phyloP scores from a whole-genome alignment of 2,797 vertebrate genomes.

The Clarias platycephalus region DNA sequence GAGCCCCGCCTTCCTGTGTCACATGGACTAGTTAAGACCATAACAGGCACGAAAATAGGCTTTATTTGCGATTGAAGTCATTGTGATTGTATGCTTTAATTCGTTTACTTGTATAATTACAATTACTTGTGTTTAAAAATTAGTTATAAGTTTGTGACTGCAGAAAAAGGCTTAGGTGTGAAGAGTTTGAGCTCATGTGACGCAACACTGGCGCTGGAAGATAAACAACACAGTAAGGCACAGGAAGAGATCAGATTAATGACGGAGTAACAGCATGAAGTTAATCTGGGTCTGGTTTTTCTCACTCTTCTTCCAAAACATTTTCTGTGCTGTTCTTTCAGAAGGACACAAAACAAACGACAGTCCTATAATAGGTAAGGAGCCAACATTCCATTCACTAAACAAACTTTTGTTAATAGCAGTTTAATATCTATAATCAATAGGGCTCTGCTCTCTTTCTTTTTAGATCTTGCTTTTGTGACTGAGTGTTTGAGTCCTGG shows the following conservation, averaged over 20 bases:
- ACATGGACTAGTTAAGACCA: background rate
- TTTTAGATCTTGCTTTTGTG: too few relatives aligned
- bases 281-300: background rate
- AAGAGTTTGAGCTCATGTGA: constrained; percentile 1
- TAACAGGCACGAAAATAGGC: background rate
- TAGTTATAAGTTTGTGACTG: too few relatives aligned
- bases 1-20: background rate
- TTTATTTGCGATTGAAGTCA: background rate
- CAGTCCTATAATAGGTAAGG: constrained; percentile 71
- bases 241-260: background rate
- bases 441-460: too few relatives aligned
- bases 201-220: background rate
- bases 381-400: too few relatives aligned
- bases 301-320: background rate
- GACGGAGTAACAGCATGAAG: constrained; percentile 9
- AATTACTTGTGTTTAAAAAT: background rate
- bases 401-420: too few relatives aligned
- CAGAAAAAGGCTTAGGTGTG: background rate
- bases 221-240: background rate
- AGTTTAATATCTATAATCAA: too few relatives aligned
- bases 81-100: too few relatives aligned
- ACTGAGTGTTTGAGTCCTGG: too few relatives aligned
- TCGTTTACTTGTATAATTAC: background rate
- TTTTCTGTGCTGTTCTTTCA: background rate
- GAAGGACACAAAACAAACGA: constrained; percentile 54